These are phyloP conservation scores for Pilophorus perplexus DNA, from an alignment of 2,888 invertebrate species.

Conservation along the genomic window DNA sequence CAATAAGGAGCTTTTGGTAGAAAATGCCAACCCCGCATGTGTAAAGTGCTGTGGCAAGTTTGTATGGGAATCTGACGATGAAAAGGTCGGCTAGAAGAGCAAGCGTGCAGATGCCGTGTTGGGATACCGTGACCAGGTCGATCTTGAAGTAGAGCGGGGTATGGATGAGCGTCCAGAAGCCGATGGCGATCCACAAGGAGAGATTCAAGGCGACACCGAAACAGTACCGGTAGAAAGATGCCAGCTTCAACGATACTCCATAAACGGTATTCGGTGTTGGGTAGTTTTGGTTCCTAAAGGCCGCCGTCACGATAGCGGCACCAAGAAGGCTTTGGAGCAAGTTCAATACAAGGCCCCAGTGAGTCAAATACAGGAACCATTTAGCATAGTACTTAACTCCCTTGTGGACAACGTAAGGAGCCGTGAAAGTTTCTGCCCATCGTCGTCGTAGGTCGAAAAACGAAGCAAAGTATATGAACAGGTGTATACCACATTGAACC, in stretches of 20 bases:
- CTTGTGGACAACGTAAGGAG: neutral
- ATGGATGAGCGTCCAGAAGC: slow-evolving; percentile 10
- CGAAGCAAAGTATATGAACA: neutral
- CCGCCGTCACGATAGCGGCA: neutral
- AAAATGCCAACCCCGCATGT: neutral
- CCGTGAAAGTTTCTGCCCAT: too few species aligned
- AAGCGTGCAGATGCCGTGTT: slow-evolving; percentile 7
- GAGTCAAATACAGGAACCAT: slow-evolving; percentile 28
- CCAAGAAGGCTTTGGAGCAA: slow-evolving; percentile 2
- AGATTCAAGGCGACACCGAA: slow-evolving; percentile 5
- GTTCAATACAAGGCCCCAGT: slow-evolving; percentile 26
- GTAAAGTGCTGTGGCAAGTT: neutral
- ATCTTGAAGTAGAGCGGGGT: neutral
- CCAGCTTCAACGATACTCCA: neutral
- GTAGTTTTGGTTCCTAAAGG: neutral
- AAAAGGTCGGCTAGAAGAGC: neutral
- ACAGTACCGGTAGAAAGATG: neutral
- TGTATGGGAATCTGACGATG: slow-evolving; percentile 8
- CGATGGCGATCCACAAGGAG: neutral
- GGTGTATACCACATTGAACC: too few species aligned
- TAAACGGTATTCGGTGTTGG: neutral
- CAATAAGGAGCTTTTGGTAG: slow-evolving; percentile 5
- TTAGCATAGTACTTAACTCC: slow-evolving; percentile 17
- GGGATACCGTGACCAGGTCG: slow-evolving; percentile 10
- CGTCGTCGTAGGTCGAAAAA: too few species aligned